Conservation (phyloP, 2,113 vertebrate species). For the Mandrillus leucophaeus region DNA sequence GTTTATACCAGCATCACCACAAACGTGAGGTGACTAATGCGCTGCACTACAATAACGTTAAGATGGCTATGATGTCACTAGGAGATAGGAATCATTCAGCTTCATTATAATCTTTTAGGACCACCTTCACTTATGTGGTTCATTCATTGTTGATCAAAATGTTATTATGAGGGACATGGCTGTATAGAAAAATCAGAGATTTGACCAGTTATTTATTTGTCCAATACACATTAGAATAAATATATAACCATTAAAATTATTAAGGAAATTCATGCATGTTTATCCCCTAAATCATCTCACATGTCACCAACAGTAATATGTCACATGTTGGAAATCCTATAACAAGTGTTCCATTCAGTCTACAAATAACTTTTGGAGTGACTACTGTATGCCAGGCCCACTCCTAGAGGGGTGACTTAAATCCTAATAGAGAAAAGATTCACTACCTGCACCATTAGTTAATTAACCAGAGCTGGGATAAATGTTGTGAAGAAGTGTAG, state of each 20-base stretch:
- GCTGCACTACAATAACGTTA: not conserved
- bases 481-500: not conserved
- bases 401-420: not conserved
- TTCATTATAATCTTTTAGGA: not conserved
- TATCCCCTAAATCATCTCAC: not conserved
- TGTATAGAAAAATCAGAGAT: not conserved
- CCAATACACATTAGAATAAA: not conserved
- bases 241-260: not conserved
- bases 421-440: not conserved
- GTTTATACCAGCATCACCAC: not conserved
- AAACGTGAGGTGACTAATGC: not conserved
- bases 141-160: not conserved
- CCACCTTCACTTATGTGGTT: not conserved
- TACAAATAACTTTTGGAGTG: not conserved
- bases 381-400: not conserved
- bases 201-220: not conserved
- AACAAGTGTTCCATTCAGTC: not conserved
- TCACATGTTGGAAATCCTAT: not conserved
- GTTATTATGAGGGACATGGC: not conserved
- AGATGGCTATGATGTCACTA: not conserved
- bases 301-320: not conserved
- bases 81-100: not conserved
- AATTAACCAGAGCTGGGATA: not conserved
- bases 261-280: not conserved
- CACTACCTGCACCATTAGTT: not conserved